Base-by-base conservation (phyloP, 2,113 vertebrate genomes). In the Lynx canadensis region DNA sequence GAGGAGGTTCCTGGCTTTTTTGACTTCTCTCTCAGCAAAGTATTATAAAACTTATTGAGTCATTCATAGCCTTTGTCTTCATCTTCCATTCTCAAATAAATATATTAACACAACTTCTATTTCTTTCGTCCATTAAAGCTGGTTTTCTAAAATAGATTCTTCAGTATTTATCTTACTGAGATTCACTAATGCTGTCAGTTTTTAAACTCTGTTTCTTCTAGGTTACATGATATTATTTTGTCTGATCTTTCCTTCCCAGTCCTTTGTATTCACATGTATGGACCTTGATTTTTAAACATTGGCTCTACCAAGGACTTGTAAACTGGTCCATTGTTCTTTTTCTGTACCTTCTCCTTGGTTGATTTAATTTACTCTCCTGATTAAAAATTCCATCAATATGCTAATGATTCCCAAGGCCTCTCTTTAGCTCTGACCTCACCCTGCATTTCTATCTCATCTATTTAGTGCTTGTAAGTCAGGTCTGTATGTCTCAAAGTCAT, bases 351-450 rank as follows among this genome's bases (percentile, higher is more conserved):
- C 6, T 45, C 15, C 71, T 78, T 78, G 12, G 23, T 74, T 81
- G 38, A 52, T 81, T 76, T 97, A 55, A 78, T 78, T 93, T 78
- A 78, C 6, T 86, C 63, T 50, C 2, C 76, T 87, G 66, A 90
- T 65, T 89, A 68, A 94, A 97, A 82, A 90, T 66, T 31, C 45
- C 68, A 76, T 85, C n/a, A 76, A 31, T 71, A 71, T 79, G 38
- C n/a, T 96, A 93, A 86, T 86, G 57, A 78, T 31, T 65, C 7
- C 31, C 13, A 74, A 29, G 48, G 25, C 55, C 10, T 83, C 8
- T 81, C 29, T 93, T 95, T 50, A 81, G 21, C 12, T 18, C 0
- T 45, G 38, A 55, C 11, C 23, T 83, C 38, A 84, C 79, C 45
- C 5, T 87, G n/a, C 7, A 69, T 84, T 74, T 94, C 1, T 19